Conservation (phyloP, 2,797 vertebrate species). For the Danionella dracula region DNA sequence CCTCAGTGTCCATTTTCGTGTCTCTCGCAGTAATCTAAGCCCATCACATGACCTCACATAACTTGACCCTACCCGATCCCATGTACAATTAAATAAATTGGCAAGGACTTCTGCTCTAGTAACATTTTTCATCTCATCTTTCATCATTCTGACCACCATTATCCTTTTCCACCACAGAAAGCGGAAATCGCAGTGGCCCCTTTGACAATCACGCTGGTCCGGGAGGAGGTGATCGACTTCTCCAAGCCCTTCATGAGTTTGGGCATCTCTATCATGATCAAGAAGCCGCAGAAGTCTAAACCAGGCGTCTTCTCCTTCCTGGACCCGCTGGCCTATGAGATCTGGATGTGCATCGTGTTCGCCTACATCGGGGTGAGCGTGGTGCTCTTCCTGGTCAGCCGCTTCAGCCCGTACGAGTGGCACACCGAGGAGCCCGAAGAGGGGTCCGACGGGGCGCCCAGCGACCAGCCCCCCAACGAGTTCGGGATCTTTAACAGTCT, state of each 20-base stretch:
- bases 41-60: no score
- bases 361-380: slow-evolving; percentile 99
- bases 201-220: slow-evolving; percentile 94
- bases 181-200: slow-evolving; percentile 96
- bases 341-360: slow-evolving; percentile 99
- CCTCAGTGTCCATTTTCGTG: no score
- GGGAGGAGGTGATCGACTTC: slow-evolving; percentile 98
- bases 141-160: no score
- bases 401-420: slow-evolving; percentile 98
- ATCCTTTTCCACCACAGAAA: slow-evolving; percentile 72
- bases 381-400: slow-evolving; percentile 96
- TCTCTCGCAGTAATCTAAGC: no score
- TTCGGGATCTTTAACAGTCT: slow-evolving; percentile 99
- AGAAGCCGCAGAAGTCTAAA: slow-evolving; percentile 98
- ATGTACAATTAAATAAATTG: no score
- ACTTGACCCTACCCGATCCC: no score
- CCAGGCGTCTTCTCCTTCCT: slow-evolving; percentile 98
- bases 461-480: slow-evolving; percentile 96
- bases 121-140: no score
- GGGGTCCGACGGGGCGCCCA: slow-evolving; percentile 82
- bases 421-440: slow-evolving; percentile 96
- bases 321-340: slow-evolving; percentile 97
- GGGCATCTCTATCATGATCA: slow-evolving; percentile 99
- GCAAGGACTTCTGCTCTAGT: no score
- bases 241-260: slow-evolving; percentile 98